Evolutionary conservation across 2,888 invertebrate species (phyloP).

Genomic region (Synergus itoensis): DNA sequence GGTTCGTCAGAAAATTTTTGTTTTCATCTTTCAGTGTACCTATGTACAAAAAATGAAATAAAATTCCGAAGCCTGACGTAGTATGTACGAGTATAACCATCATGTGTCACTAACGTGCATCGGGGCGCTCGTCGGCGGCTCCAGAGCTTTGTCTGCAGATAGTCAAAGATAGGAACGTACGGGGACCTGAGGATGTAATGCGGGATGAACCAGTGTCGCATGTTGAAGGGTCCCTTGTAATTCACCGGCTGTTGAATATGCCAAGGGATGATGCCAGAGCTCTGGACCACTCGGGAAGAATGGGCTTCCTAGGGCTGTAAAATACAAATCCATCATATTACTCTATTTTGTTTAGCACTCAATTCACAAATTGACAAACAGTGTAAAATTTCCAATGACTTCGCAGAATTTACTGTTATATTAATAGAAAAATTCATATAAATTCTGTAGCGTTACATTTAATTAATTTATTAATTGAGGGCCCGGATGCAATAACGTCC

Average conservation of each 20-base stretch:
- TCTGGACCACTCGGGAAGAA: conserved; percentile 97
- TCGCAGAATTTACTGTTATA: too few species aligned
- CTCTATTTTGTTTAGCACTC: background rate
- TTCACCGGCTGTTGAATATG: conserved; percentile 89
- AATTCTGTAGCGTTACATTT: too few species aligned
- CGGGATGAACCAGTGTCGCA: conserved; percentile 95
- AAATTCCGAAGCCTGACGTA: conserved; percentile 36
- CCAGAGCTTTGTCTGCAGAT: conserved; percentile 90
- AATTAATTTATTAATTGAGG: too few species aligned
- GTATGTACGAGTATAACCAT: conserved; percentile 58
- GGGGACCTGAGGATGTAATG: conserved; percentile 98
- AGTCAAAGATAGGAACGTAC: conserved; percentile 98
- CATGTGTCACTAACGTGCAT: conserved; percentile 80
- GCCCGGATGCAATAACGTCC: too few species aligned
- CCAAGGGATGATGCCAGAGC: conserved; percentile 95
- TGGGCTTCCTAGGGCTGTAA: conserved; percentile 94
- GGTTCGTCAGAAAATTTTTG: too few species aligned
- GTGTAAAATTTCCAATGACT: conserved; percentile 16
- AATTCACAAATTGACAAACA: background rate
- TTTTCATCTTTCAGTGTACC: background rate
- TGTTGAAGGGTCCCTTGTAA: conserved; percentile 91
- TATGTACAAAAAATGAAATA: conserved; percentile 8
- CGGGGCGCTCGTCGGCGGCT: conserved; percentile 81
- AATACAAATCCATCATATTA: conserved; percentile 44
- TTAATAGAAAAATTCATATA: too few species aligned